A percentile compares a stretch with the other conserved stretches of the same genome.
Conservation (phyloP, 2,113 vertebrate species). For the Pachyramphus minor region DNA sequence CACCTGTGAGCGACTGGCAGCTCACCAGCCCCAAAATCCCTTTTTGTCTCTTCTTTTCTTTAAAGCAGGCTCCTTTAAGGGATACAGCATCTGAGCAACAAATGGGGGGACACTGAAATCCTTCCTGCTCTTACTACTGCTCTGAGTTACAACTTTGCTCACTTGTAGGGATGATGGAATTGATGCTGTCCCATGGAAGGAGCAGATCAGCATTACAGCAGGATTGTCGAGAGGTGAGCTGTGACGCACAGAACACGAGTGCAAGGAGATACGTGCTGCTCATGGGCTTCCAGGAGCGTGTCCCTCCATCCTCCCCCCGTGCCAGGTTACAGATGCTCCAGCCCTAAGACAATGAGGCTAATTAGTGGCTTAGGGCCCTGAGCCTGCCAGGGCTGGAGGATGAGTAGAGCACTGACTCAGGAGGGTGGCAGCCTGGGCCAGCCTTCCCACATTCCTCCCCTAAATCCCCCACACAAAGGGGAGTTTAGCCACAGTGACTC, state of each 20-base stretch:
- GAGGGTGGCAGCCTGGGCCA: background rate
- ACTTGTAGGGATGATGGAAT: fast-evolving
- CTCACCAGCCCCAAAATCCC: background rate
- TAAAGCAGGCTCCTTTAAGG: background rate
- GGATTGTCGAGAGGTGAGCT: fast-evolving
- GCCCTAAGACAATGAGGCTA: slow-evolving; percentile 6
- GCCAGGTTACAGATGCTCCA: background rate
- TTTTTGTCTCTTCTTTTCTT: background rate
- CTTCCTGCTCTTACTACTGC: fast-evolving
- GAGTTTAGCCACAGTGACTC: slow-evolving; percentile 14
- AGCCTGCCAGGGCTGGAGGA: background rate
- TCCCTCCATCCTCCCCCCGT: background rate
- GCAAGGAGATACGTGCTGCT: background rate
- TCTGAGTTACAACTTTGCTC: fast-evolving
- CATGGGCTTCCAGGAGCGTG: background rate
- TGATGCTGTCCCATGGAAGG: fast-evolving
- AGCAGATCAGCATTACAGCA: fast-evolving
- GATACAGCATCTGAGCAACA: background rate
- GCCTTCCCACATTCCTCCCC: background rate
- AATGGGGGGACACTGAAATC: fast-evolving
- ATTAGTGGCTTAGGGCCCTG: background rate
- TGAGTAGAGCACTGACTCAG: background rate
- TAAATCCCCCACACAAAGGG: background rate
- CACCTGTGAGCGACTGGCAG: fast-evolving
- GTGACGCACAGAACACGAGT: fast-evolving